phyloP scores from a whole-genome alignment of 2,113 vertebrate species.

The Chaetorhynchus papuensis region DNA sequence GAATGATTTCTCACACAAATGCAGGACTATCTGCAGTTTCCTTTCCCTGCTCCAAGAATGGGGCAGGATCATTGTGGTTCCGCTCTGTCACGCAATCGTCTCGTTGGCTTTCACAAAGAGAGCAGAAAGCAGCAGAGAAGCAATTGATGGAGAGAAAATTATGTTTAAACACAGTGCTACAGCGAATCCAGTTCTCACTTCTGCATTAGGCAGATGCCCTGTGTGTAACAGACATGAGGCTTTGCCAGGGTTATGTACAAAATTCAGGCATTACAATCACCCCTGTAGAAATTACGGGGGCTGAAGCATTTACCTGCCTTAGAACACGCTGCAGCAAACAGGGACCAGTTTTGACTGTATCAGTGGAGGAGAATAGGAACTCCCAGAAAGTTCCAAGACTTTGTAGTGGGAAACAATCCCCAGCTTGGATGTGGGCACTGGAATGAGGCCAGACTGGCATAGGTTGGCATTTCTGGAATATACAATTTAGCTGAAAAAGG shows the following conservation, averaged over 20 bases:
- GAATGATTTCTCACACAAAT: background rate
- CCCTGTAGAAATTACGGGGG: accelerated
- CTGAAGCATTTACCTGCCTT: background rate
- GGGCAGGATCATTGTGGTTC: background rate
- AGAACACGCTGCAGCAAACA: no score
- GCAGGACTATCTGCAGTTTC: background rate
- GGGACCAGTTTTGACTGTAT: background rate
- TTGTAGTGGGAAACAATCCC: background rate
- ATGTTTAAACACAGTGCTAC: background rate
- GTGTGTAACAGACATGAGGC: accelerated
- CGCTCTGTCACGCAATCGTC: accelerated
- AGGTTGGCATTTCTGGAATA: background rate
- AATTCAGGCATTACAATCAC: background rate
- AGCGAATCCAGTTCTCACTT: accelerated
- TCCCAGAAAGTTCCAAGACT: background rate
- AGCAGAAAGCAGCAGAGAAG: background rate
- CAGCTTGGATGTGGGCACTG: background rate
- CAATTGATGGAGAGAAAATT: background rate
- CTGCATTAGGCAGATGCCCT: background rate
- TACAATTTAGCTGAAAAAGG: accelerated
- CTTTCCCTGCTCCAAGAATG: background rate
- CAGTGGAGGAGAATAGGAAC: background rate
- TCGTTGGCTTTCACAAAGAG: background rate
- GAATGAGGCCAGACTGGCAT: accelerated
- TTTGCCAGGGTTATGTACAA: background rate